Percentiles rank a stretch among this genome's conserved stretches.
phyloP scores from a whole-genome alignment of 2,797 vertebrate genomes.

The Gymnothorax reevesii region DNA sequence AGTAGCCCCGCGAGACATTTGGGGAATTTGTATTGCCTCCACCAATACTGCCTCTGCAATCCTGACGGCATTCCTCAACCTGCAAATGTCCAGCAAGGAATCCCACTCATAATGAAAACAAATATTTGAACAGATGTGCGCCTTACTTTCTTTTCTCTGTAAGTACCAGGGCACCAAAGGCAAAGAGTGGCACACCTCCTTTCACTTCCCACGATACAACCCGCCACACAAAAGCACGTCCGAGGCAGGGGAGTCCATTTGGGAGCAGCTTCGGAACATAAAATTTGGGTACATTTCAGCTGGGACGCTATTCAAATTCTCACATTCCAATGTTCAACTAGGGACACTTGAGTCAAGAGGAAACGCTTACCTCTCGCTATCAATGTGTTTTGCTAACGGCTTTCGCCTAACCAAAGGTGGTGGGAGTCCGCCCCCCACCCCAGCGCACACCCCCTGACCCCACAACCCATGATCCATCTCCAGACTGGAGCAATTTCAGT shows the following conservation, averaged over 20 bases:
- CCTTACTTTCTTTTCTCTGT: conserved; percentile 39
- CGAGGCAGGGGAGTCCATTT: neutral
- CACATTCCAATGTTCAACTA: neutral
- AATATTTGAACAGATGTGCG: conserved; percentile 78
- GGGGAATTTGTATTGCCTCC: conserved; percentile 67
- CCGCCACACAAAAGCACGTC: conserved; percentile 47
- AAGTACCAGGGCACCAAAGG: conserved; percentile 48
- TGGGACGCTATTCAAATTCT: conserved; percentile 39
- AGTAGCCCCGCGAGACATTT: conserved; percentile 58
- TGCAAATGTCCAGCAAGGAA: conserved; percentile 55
- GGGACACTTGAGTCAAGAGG: conserved; percentile 17
- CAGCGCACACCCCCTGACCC: too few species aligned
- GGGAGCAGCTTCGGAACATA: conserved; percentile 54
- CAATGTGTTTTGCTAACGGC: conserved; percentile 22
- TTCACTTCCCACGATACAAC: conserved; percentile 53
- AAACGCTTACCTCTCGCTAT: conserved; percentile 18
- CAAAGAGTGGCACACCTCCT: conserved; percentile 41
- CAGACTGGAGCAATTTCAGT: conserved; percentile 61
- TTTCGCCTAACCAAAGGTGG: conserved; percentile 11
- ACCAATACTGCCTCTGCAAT: conserved; percentile 58
- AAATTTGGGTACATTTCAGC: conserved; percentile 49
- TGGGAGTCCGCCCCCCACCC: neutral
- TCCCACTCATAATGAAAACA: conserved; percentile 65
- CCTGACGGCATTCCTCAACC: conserved; percentile 46
- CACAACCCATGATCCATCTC: neutral